Conservation (phyloP, 1,140 invertebrate genomes). For the Tribolium madens region DNA sequence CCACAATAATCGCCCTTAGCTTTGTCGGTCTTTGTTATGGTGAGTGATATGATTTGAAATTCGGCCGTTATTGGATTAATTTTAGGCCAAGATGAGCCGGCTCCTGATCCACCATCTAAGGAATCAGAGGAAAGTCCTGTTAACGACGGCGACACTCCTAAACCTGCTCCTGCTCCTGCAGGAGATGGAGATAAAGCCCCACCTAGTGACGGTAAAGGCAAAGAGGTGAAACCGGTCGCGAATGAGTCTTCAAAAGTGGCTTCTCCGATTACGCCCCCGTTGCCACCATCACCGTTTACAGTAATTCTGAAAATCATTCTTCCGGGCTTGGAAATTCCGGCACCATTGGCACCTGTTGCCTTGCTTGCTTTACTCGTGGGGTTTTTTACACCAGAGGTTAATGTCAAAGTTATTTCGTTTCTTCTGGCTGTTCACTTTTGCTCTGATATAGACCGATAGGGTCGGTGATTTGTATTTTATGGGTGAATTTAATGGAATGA, state of each 20-base stretch:
- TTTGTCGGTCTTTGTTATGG: background rate
- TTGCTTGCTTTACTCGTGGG: background rate
- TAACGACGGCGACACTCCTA: background rate
- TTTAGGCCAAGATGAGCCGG: background rate
- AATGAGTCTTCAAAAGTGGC: background rate
- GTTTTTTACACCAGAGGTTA: background rate
- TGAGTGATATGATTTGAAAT: background rate
- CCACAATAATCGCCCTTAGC: background rate
- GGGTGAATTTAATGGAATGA: background rate
- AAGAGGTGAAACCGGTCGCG: background rate
- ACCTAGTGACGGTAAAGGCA: background rate
- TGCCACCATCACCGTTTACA: background rate
- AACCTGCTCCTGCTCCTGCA: background rate
- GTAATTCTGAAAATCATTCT: background rate
- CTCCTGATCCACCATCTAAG: background rate
- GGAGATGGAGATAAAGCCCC: background rate
- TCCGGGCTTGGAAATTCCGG: background rate
- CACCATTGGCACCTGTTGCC: background rate
- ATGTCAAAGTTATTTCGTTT: background rate
- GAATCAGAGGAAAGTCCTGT: background rate
- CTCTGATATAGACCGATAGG: background rate
- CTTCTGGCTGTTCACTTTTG: background rate
- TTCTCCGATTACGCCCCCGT: background rate
- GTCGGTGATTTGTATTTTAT: background rate
- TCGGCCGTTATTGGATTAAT: background rate